Evolutionary conservation across 2,113 vertebrate species (phyloP).

Genomic region (Planiliza haematocheilus): DNA sequence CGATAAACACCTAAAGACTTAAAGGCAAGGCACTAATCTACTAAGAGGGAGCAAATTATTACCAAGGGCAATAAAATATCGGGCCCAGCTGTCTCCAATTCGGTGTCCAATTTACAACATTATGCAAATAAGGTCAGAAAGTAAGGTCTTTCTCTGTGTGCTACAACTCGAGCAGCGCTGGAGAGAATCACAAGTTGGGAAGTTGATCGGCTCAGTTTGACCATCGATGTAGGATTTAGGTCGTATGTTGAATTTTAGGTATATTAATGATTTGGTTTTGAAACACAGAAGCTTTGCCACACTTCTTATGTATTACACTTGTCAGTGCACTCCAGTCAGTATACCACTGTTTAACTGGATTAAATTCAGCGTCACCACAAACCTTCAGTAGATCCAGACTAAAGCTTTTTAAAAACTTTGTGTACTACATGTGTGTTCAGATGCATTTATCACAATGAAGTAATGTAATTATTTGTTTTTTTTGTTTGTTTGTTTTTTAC

Average conservation of each 20-base stretch:
- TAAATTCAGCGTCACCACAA: slow-evolving; percentile 18
- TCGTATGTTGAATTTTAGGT: slow-evolving; percentile 2
- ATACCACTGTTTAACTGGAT: slow-evolving; percentile 2
- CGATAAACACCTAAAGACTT: slow-evolving; percentile 59
- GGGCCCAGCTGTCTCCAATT: slow-evolving; percentile 69
- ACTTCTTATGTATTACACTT: slow-evolving; percentile 20
- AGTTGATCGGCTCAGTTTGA: slow-evolving; percentile 32
- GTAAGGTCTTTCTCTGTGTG: slow-evolving; percentile 52
- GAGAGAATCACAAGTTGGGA: slow-evolving; percentile 47
- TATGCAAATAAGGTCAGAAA: slow-evolving; percentile 75
- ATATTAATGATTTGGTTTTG: slow-evolving; percentile 14
- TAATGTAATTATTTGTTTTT: slow-evolving; percentile 5
- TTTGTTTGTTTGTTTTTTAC: slow-evolving; percentile 4
- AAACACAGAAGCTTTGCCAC: slow-evolving; percentile 38
- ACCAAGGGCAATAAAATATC: slow-evolving; percentile 73
- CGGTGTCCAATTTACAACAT: slow-evolving; percentile 70
- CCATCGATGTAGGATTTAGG: slow-evolving; percentile 16
- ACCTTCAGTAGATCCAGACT: slow-evolving; percentile 23
- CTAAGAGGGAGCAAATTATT: slow-evolving; percentile 64
- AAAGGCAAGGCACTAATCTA: slow-evolving; percentile 57
- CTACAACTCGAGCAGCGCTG: slow-evolving; percentile 28
- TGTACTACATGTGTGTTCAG: slow-evolving; percentile 22
- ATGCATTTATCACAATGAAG: slow-evolving; percentile 31
- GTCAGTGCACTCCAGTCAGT: slow-evolving; percentile 30
- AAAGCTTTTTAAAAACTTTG: slow-evolving; percentile 8